Conservation (phyloP, 2,888 invertebrate species). For the Globia sparganii region DNA sequence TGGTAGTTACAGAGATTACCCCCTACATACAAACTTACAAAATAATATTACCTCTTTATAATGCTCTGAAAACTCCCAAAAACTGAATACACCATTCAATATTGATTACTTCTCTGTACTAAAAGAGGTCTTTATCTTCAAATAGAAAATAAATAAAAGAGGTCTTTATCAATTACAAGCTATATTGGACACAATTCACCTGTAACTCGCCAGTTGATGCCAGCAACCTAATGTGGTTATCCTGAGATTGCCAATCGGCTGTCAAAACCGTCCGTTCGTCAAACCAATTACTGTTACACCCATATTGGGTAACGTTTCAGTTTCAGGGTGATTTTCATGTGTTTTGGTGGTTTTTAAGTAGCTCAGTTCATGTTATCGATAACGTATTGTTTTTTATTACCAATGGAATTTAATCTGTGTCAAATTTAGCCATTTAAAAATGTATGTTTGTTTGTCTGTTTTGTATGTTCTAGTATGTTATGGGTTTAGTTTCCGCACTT, state of each 20-base stretch:
- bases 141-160: too few species aligned
- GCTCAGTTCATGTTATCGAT: neutral
- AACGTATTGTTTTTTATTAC: neutral
- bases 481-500: too few species aligned
- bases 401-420: neutral
- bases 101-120: neutral
- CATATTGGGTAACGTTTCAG: neutral
- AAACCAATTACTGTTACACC: constrained; percentile 22
- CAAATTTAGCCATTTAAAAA: too few species aligned
- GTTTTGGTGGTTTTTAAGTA: neutral
- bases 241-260: constrained; percentile 34
- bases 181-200: neutral
- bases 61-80: neutral
- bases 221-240: constrained; percentile 29
- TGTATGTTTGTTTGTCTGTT: too few species aligned
- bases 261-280: constrained; percentile 23
- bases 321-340: neutral
- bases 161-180: neutral
- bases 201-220: neutral
- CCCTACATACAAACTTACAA: too few species aligned
- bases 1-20: too few species aligned
- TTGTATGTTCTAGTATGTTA: too few species aligned
- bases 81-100: neutral
- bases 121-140: neutral
- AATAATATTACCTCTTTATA: too few species aligned